Evolutionary conservation across 2,888 invertebrate genomes (phyloP), one percentile per base, ranked within the genome.

Genomic region (Scelioninae gen. 1): DNA sequence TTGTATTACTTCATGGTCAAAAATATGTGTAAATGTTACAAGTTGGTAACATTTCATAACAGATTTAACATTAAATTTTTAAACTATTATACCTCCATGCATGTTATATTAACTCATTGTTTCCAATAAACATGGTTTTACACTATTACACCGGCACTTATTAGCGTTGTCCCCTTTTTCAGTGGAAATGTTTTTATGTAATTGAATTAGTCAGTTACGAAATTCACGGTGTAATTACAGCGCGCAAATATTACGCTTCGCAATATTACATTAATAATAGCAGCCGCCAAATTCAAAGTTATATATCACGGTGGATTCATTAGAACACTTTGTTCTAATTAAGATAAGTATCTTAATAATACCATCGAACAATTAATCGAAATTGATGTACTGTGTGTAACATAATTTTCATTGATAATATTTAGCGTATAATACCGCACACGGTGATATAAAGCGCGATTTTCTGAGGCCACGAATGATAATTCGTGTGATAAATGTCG

Each of bases 261-360:
- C 51, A 51, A 81, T 75, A 81, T 69, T 81, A 65, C 81, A 71
- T 81, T 81, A 75, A 81, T 81, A 75, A 72, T 47, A 16, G 38
- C 66, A 66, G 47, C 47, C 55, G 74, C 74, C 34, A 80, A 80
- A 80, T 75, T 68, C 75, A 62, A 69, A 74, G 80, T 80, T 80
- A 75, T 80, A 66, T 69, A 80, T 80, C 80, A 80, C 80, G 75
- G 68, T 56, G 69, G 80, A 80, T 80, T 80, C 80, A 80, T 80
- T 80, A 80, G 80, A 75, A 75, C 74, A 80, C 75, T 80, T 75
- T 81, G 75, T 75, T 81, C 55, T 81, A 75, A 81, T 81, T 81
- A 75, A 81, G 75, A 81, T 81, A 81, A 81, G 75, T 62, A 75
- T 81, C 69, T 75, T 80, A 80, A 80, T 80, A 80, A 80, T 75